Percentiles rank a stretch among this genome's conserved stretches.
Conservation (phyloP, 1,140 invertebrate species). For the Cylas formicarius region DNA sequence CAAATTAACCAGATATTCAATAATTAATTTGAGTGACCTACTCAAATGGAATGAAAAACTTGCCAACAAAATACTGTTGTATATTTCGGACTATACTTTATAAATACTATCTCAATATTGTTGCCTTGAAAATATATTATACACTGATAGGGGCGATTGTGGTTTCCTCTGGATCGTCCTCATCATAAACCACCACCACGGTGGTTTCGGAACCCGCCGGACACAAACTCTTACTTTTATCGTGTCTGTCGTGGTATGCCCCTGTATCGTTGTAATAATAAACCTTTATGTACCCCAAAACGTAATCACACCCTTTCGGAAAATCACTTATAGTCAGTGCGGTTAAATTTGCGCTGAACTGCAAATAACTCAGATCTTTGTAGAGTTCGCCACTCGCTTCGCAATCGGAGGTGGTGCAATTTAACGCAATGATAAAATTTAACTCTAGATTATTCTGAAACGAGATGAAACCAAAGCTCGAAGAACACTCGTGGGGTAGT, state of each 20-base stretch:
- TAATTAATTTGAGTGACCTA: no score
- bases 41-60: no score
- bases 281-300: slow-evolving; percentile 17
- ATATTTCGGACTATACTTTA: no score
- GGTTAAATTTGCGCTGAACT: slow-evolving; percentile 11
- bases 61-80: no score
- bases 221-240: neutral
- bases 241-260: slow-evolving; percentile 1
- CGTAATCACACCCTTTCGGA: slow-evolving; percentile 8
- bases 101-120: no score
- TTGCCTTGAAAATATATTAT: no score
- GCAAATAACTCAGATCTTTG: slow-evolving; percentile 5
- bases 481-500: neutral
- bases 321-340: slow-evolving; percentile 13
- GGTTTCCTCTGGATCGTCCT: no score
- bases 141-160: no score
- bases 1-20: no score
- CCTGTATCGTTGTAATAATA: slow-evolving; percentile 8
- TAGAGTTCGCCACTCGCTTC: slow-evolving; percentile 12
- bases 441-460: slow-evolving; percentile 11
- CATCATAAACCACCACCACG: no score
- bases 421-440: slow-evolving; percentile 17
- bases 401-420: slow-evolving; percentile 11
- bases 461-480: neutral
- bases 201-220: no score